Evolutionary conservation across 1,140 invertebrate species (phyloP), one percentile per base, ranked within the genome.

Genomic region (Drosophila yakuba): DNA sequence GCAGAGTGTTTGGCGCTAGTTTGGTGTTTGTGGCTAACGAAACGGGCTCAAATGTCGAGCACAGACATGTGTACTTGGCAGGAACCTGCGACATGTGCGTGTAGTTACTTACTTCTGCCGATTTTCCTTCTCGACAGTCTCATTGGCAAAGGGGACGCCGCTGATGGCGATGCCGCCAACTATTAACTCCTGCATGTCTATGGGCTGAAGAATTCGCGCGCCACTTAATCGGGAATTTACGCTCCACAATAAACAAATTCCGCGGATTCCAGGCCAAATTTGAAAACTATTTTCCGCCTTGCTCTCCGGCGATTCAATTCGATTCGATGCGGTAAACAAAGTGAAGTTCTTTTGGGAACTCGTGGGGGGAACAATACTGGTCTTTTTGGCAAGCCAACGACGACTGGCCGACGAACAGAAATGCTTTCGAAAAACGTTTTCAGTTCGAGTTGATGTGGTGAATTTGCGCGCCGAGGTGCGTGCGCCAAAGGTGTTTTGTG

Each of bases 181-280:
- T 66, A 89, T 83, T 66, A 86, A 48, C 59, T 89, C 79, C 63
- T 88, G 83, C 83, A 86, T 86, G 66, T 76, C 83, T 86, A 75
- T 60, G 69, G 39, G 55, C 44, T n/a, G 45, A 47, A 62, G 54
- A 60, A 74, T 78, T 62, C 44, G 54, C 56, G 56, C 56, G 63
- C 52, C 57, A 62, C 74, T 62, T 52, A 78, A 62, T 77, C 41
- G 51, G 39, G 36, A 60, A 74, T 78, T 64, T 83, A 58, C 78
- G 74, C 83, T 61, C 48, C 44, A 60, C 39, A 78, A 68, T 83
- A 79, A 83, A 88, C 63, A 74, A 86, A 86, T 86, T 86, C 83
- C 76, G 57, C 67, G 66, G 71, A 86, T 86, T 89, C 83, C 83
- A 89, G 79, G 38, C 52, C 55, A 51, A 55, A 62, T 52, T 64